A percentile compares a stretch with the other conserved stretches of the same genome.
Conservation (phyloP, 2,797 vertebrate genomes). For the Margarornis squamiger region DNA sequence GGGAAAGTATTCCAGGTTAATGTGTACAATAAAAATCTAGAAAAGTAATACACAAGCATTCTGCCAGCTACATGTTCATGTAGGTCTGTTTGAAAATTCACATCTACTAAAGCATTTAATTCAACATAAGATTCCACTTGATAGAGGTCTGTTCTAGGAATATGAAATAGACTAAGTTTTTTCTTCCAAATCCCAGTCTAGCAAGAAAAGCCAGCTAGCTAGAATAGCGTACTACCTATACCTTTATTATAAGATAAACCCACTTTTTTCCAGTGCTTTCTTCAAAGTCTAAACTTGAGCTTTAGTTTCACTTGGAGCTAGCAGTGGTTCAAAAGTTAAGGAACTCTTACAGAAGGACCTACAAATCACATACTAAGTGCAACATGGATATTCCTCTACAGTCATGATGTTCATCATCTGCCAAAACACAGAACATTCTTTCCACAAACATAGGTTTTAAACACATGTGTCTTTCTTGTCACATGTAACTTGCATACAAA, state of each 20-base stretch:
- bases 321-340: not conserved
- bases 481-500: not conserved
- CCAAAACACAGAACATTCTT: not conserved
- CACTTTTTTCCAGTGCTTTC: not conserved
- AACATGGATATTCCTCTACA: not conserved
- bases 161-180: not conserved
- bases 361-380: not conserved
- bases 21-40: not conserved
- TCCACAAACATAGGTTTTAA: not conserved
- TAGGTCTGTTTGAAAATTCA: not conserved
- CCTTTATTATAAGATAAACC: not conserved
- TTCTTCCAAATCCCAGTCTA: not conserved
- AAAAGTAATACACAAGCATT: not conserved
- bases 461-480: fast-evolving
- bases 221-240: not conserved
- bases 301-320: not conserved
- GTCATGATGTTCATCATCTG: not conserved
- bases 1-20: not conserved
- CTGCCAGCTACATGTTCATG: not conserved
- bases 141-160: not conserved
- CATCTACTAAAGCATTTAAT: not conserved
- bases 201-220: not conserved
- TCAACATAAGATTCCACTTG: not conserved
- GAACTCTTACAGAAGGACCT: not conserved
- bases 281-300: not conserved